These are phyloP conservation scores for Melieria picta DNA, from an alignment of 2,888 invertebrate genomes.

Conservation along the genomic window DNA sequence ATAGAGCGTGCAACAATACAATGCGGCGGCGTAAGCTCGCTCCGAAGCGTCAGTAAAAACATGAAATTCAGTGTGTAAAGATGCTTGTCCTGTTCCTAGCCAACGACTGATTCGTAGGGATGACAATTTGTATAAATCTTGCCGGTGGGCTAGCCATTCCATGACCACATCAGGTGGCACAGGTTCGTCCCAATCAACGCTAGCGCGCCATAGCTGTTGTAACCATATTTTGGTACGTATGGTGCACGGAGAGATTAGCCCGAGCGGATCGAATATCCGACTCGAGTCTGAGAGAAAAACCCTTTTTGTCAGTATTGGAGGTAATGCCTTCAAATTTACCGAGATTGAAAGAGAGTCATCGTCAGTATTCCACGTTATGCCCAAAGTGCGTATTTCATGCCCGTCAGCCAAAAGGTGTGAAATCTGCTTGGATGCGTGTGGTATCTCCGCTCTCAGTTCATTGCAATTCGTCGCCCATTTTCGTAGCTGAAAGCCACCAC, in stretches of 20 bases:
- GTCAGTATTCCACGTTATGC: constrained; percentile 1
- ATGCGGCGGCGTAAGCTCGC: neutral
- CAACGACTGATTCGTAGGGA: neutral
- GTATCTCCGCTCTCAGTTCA: constrained; percentile 12
- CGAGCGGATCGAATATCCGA: constrained; percentile 9
- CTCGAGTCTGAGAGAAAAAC: constrained; percentile 10
- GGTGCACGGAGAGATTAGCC: constrained; percentile 4
- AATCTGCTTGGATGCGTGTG: neutral
- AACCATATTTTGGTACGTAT: neutral
- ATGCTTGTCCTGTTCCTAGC: neutral
- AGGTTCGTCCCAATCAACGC: constrained; percentile 14
- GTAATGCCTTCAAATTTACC: neutral
- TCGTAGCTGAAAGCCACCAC: neutral
- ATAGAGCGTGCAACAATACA: too few relatives aligned
- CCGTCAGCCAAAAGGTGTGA: constrained; percentile 3
- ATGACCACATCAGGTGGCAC: neutral
- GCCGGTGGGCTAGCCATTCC: constrained; percentile 10
- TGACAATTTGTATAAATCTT: constrained; percentile 6
- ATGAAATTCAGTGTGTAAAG: neutral
- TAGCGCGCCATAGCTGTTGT: neutral
- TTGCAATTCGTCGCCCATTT: constrained; percentile 10
- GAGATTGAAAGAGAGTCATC: constrained; percentile 6
- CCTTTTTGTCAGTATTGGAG: neutral
- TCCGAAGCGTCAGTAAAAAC: neutral
- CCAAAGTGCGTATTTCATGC: neutral